phyloP scores from a whole-genome alignment of 2,888 invertebrate species.

The Drosophila flavopinicola region DNA sequence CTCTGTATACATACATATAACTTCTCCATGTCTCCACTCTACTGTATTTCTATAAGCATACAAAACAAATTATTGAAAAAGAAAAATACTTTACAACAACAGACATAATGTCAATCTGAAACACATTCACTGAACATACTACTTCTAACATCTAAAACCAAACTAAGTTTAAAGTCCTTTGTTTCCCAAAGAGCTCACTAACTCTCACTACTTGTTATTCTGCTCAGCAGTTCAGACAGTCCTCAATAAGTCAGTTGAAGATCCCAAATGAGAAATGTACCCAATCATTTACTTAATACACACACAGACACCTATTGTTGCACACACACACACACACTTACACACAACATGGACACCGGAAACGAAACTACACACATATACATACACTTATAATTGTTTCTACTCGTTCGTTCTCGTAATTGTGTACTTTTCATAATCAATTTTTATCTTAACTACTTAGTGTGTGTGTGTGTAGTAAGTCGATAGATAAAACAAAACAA shows the following conservation, averaged over 20 bases:
- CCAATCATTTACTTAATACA: slow-evolving; percentile 40
- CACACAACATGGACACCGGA: slow-evolving; percentile 2
- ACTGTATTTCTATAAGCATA: slow-evolving; percentile 60
- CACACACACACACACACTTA: slow-evolving; percentile 15
- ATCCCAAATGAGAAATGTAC: slow-evolving; percentile 9
- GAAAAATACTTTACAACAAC: slow-evolving; percentile 15
- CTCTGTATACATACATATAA: slow-evolving; percentile 46
- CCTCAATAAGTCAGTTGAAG: slow-evolving; percentile 13
- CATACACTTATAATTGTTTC: slow-evolving; percentile 51
- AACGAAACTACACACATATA: slow-evolving; percentile 10
- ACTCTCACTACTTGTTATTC: slow-evolving; percentile 43
- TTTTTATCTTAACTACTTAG: slow-evolving; percentile 64
- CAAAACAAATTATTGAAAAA: slow-evolving; percentile 38
- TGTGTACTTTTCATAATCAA: slow-evolving; percentile 71
- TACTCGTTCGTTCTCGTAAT: slow-evolving; percentile 75
- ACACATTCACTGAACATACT: slow-evolving; percentile 22
- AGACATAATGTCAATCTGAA: slow-evolving; percentile 30
- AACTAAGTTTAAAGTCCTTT: slow-evolving; percentile 24
- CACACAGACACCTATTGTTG: slow-evolving; percentile 16
- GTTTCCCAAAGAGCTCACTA: slow-evolving; percentile 24
- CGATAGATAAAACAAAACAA: slow-evolving; percentile 33
- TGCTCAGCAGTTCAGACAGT: slow-evolving; percentile 36
- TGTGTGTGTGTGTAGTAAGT: slow-evolving; percentile 68
- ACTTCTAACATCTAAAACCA: slow-evolving; percentile 29
- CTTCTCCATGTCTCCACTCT: slow-evolving; percentile 47